Evolutionary conservation across 2,888 invertebrate species (phyloP), one percentile per base, ranked within the genome.

Genomic region (Eumacrocentrus americanus): DNA sequence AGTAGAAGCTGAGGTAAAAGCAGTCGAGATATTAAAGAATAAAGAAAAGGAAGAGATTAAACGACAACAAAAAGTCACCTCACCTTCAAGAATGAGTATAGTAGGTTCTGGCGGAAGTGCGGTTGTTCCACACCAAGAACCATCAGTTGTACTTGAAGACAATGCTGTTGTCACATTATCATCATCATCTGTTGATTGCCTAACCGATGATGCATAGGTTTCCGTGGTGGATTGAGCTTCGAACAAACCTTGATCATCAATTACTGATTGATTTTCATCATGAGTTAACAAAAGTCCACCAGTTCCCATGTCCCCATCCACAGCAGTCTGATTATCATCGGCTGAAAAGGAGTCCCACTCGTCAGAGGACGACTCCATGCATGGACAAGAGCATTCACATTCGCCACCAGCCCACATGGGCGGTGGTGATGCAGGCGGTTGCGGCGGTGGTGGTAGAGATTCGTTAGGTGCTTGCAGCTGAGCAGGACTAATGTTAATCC

Each of bases 1-100:
- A n/a, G n/a, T n/a, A n/a, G n/a, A n/a, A n/a, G n/a, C n/a, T n/a
- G n/a, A n/a, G n/a, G n/a, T n/a, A n/a, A n/a, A n/a, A n/a, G n/a
- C n/a, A n/a, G n/a, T n/a, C n/a, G n/a, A n/a, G n/a, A n/a, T n/a
- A n/a, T n/a, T n/a, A 11, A 11, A 53, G 22, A 44, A 11, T 37
- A 46, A 46, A 25, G 23, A n/a, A n/a, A 18, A 29, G 42, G 12
- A 46, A 52, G 44, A 6, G 12, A 14, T 7, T n/a, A 14, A 7
- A 35, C 38, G 23, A n/a, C 3, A 51, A 6, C 50, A 50, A 6
- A 5, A 34, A 38, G 23, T 38, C 57, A 68, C 81, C 82, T 86
- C 89, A 92, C 92, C 92, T 92, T 92, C 92, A 79, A 92, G 85
- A 79, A 92, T 90, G 76, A 92, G 87, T 83, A 92, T 91, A 81